Base-by-base conservation (phyloP, 1,140 invertebrate species). In the Diuraphis noxia region DNA sequence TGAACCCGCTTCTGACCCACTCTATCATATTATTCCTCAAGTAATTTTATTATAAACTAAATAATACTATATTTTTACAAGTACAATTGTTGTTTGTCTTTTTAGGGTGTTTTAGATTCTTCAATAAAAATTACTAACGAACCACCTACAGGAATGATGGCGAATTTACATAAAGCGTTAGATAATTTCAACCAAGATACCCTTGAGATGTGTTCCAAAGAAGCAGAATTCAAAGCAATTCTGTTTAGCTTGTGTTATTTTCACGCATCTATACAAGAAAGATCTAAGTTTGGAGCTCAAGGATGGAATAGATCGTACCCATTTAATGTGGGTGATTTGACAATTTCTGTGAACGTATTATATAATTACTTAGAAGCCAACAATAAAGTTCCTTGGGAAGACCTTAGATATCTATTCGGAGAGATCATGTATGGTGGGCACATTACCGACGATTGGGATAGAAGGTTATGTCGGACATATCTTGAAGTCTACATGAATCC, bases 401-500 rank as follows among this genome's bases (percentile, higher is more conserved):
- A 99, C 95, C 94, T 99, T 89, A 95, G 98, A 10, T 99, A 99
- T 94, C 94, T 99, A 6, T 98, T 99, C 94, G 98, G 98, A 0
- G 98, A 99, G 94, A 99, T 99, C 92, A 99, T 99, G 98, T 99
- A 99, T 93, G 98, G 98, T 23, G 98, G 98, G 1, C 98, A 99
- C 93, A 99, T 99, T 93, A 99, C 98, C 1, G 98, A 99, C 93
- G 98, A 99, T 93, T 99, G 98, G 98, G 98, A 99, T 94, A 94
- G 98, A 91, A 94, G 97, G 34, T 94, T 99, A 1, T 99, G 98
- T 93, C 95, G 95, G 81, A 98, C 97, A 17, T 99, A 98, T 94
- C 94, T 99, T 19, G 95, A 97, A 92, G 98, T 98, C 93, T 98
- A 97, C 93, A 96, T 99, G 95, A 96, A 97, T 93, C 95, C 97